phyloP scores from a whole-genome alignment of 1,140 invertebrate genomes.

The Lepidotrigona ventralis region DNA sequence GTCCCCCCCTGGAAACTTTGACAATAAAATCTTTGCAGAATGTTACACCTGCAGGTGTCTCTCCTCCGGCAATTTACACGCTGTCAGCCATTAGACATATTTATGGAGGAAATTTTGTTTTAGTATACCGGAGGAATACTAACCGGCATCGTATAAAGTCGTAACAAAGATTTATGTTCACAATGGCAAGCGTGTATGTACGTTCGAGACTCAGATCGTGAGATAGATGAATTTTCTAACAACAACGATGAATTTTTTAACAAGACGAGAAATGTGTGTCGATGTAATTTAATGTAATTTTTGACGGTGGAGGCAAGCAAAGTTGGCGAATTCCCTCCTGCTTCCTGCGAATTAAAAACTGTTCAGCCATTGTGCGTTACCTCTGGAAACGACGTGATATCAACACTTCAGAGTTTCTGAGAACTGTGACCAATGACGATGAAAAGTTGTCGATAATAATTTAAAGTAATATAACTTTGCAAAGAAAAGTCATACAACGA shows the following conservation, averaged over 20 bases:
- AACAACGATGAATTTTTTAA: neutral
- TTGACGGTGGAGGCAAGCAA: neutral
- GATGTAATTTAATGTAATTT: neutral
- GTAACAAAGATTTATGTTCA: constrained; percentile 44
- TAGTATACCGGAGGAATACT: neutral
- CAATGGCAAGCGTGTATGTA: constrained; percentile 2
- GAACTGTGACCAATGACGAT: no score
- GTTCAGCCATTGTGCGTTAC: neutral
- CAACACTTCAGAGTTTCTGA: constrained; percentile 11
- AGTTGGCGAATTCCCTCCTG: neutral
- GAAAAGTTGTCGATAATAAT: no score
- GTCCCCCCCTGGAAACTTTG: neutral
- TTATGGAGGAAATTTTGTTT: constrained; percentile 27
- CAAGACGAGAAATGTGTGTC: neutral
- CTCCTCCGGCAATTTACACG: neutral
- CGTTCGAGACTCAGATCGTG: neutral
- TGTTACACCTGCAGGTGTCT: neutral
- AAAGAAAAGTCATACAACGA: no score
- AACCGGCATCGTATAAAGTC: constrained; percentile 13
- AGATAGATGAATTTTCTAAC: neutral
- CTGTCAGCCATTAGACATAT: neutral
- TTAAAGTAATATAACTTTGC: no score
- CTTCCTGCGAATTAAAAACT: constrained; percentile 10
- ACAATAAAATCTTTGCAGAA: neutral
- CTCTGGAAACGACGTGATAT: neutral